phyloP scores from a whole-genome alignment of 37 sponge, comb jelly and placozoan species.

The Hexactinellida sp. region DNA sequence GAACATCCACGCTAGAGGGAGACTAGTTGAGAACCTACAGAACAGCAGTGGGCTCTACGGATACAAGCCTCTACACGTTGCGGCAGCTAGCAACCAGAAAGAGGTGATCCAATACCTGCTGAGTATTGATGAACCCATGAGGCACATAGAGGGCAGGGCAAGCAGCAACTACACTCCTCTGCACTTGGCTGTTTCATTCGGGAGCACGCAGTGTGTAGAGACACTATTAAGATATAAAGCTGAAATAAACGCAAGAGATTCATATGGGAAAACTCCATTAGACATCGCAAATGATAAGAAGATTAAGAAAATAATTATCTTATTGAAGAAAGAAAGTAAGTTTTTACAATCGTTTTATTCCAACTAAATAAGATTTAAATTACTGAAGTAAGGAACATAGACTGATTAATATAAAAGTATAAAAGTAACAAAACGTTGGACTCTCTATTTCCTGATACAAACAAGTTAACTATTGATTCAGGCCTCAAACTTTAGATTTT shows the following conservation, averaged over 20 bases:
- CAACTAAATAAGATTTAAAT: too few relatives aligned
- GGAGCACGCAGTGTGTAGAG: background rate
- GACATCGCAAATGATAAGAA: background rate
- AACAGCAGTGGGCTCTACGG: background rate
- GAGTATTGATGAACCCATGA: background rate
- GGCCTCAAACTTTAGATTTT: too few relatives aligned
- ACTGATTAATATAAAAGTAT: too few relatives aligned
- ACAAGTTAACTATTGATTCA: too few relatives aligned
- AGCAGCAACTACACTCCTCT: constrained; percentile 11
- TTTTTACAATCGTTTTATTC: background rate
- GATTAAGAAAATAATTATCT: background rate
- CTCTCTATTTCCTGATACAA: too few relatives aligned
- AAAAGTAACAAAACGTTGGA: too few relatives aligned
- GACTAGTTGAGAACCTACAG: background rate
- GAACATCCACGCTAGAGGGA: background rate
- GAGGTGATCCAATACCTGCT: background rate
- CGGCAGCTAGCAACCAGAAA: background rate
- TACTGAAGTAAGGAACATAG: too few relatives aligned
- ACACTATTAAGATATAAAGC: background rate
- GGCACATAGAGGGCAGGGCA: background rate
- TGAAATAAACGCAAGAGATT: background rate
- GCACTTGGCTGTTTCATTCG: background rate
- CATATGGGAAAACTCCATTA: background rate
- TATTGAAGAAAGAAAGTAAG: constrained; percentile 2
- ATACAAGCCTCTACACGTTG: background rate